phyloP scores from a whole-genome alignment of 2,113 vertebrate genomes.

The Rhizomys pruinosus region DNA sequence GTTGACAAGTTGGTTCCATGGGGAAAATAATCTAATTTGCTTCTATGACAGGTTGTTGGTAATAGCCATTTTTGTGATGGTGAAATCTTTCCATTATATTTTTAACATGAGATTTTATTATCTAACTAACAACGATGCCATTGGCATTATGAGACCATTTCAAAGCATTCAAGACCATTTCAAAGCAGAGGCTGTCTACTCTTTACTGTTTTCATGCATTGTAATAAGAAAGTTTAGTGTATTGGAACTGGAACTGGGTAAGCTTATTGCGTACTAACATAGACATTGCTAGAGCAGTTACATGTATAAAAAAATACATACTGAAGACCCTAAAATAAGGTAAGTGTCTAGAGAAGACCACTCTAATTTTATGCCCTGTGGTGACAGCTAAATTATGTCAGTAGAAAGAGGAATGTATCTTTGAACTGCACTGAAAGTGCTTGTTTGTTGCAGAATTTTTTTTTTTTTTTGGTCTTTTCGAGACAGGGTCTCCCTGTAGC shows the following conservation, averaged over 20 bases:
- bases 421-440: neutral
- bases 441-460: neutral
- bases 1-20: neutral
- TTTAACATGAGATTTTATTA: neutral
- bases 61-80: constrained; percentile 1
- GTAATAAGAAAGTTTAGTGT: neutral
- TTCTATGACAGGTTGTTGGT: neutral
- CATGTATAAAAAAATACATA: neutral
- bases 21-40: neutral
- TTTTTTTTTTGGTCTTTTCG: too few relatives aligned
- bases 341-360: neutral
- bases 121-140: neutral
- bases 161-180: too few relatives aligned
- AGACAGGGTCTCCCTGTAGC: too few relatives aligned
- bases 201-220: neutral
- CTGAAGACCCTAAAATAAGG: neutral
- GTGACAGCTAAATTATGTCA: neutral
- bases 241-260: neutral
- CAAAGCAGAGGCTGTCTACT: neutral
- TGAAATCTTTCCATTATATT: constrained; percentile 27
- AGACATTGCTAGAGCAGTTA: neutral
- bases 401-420: neutral
- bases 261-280: neutral
- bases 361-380: neutral
- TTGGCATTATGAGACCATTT: constrained; percentile 31